Evolutionary conservation across 2,113 vertebrate genomes (phyloP), one percentile per base, ranked within the genome.

Genomic region (Ovis canadensis): DNA sequence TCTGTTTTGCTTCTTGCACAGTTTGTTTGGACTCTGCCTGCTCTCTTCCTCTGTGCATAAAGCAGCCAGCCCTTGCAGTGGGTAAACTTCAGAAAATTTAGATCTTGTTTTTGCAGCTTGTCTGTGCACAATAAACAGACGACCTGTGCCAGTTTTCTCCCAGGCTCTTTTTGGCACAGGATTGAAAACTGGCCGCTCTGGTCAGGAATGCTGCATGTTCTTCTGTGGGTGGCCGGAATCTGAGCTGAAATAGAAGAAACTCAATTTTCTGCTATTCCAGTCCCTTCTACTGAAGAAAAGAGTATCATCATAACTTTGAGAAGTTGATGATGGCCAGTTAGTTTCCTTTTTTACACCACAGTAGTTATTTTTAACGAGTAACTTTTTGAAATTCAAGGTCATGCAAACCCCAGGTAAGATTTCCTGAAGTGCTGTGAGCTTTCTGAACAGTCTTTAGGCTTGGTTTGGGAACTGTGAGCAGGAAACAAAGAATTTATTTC

Each of bases 21-120:
- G 33, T 84, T 74, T 25, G 40, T 96, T 71, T 88, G 74, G 57
- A 45, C 59, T 94, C 33, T 50, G 8, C 43, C 59, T 48, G 31
- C 80, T 77, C 36, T 90, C 62, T 52, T n/a, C 3, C 88, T 94
- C 31, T 8, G 55, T 25, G 10, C 29, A 13, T 36, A 7, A 87
- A 83, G 40, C 94, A 33, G 84, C 78, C 93, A 89, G 64, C 88
- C 54, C 16, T 67, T 17, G 9, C 43, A 64, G 86, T 45, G 43
- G 36, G 48, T 31, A 54, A 43, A 19, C 71, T 92, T 98, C 59
- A 84, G 91, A 88, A 94, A 94, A 93, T 25, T n/a, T 31, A 81
- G 74, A 71, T 92, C 88, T 93, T 74, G 55, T 74, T 90, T 87
- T 94, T 95, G 60, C 55, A 89, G 87, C 88, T 94, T 94, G 87